phyloP scores from a whole-genome alignment of 2,797 vertebrate genomes.

The Vireo griseus region DNA sequence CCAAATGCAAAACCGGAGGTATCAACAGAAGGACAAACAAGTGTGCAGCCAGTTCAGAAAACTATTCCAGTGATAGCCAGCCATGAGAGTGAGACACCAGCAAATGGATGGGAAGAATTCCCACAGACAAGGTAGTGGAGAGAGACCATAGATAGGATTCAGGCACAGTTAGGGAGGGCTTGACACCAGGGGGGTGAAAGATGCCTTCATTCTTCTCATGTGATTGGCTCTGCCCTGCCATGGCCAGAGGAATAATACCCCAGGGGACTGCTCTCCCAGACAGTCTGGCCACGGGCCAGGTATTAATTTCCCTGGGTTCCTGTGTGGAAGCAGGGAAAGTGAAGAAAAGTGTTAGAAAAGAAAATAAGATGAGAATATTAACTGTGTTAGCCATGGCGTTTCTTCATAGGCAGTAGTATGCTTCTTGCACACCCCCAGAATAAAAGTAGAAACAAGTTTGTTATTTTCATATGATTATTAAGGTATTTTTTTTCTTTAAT shows the following conservation, averaged over 20 bases:
- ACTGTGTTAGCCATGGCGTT: not conserved
- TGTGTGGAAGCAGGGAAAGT: not conserved
- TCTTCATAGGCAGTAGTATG: not conserved
- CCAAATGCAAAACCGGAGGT: rapidly evolving
- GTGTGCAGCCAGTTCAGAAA: not conserved
- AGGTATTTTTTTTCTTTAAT: not conserved
- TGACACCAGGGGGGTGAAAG: not conserved
- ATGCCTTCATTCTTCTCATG: not conserved
- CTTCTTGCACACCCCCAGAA: not conserved
- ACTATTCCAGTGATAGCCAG: not conserved
- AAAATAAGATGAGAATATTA: not conserved
- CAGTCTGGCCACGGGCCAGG: not conserved
- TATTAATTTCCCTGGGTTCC: not conserved
- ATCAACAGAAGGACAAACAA: rapidly evolving
- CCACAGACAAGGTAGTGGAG: not conserved
- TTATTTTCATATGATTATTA: not conserved
- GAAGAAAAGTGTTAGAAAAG: not conserved
- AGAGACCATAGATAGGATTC: not conserved
- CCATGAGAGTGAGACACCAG: not conserved
- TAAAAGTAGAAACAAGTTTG: not conserved
- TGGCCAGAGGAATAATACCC: not conserved
- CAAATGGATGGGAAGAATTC: not conserved
- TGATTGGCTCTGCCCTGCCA: not conserved
- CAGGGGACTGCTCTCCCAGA: not conserved
- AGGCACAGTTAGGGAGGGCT: not conserved